Base-by-base conservation (phyloP, 2,113 vertebrate species). In the Nymphicus hollandicus region DNA sequence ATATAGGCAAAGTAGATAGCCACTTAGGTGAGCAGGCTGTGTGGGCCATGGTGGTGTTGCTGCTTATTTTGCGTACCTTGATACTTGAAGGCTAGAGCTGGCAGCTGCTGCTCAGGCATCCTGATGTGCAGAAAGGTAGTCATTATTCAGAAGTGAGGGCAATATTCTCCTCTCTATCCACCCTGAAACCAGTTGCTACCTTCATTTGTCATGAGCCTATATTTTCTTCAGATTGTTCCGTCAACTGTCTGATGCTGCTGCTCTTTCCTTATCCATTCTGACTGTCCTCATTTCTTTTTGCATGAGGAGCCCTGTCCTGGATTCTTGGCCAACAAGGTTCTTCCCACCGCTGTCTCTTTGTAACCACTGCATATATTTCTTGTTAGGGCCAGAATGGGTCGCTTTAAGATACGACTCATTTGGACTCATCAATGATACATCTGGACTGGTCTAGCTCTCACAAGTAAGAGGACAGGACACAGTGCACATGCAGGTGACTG, bases 71-170 rank as follows among this genome's bases (percentile, higher is more conserved):
- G 29, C 1, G 0, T 35, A 63, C 44, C 15, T 23, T 65, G 65
- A 47, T 43, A 50, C 60, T 27, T 52, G 20, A 41, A 73, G 33
- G 23, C 39, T 9, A 24, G 44, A 2, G 1, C 56, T 37, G 14
- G 39, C 14, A 4, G 44, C 44, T 86, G 44, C 63, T 77, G 17
- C 28, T 64, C 55, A 60, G 58, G 14, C 43, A 77, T 52, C 43
- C 44, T 11, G 1, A 1, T 41, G 5, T 33, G 63, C 31, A 72
- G 43, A 63, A 83, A 39, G 1, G 0, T 13, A 17, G 24, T 33
- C 52, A 31, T 6, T 41, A 69, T 53, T 50, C 25, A 73, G 23
- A 5, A 41, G 7, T 1, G 6, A 64, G 71, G 50, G 22, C 56
- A 72, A 10, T 37, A 43, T 2, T 72, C 25, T 35, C 25, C 18